Percentiles rank a stretch among this genome's conserved stretches.
phyloP scores from a whole-genome alignment of 2,888 invertebrate species.

The Lycocerus yunnanus region DNA sequence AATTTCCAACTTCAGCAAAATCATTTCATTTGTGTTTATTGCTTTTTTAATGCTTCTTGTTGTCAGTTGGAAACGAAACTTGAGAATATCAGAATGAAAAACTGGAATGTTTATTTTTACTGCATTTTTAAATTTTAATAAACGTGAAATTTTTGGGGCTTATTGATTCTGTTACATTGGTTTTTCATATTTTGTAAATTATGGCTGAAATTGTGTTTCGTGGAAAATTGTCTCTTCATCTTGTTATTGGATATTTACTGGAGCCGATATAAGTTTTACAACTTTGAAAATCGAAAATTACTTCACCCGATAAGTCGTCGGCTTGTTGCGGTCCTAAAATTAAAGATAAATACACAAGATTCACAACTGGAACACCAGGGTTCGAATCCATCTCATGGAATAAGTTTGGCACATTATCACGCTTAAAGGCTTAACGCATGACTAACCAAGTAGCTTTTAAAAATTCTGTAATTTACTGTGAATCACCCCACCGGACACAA shows the following conservation, averaged over 20 bases:
- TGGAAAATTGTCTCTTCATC: too few species aligned
- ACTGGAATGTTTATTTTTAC: neutral
- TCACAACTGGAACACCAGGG: too few species aligned
- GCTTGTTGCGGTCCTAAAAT: too few species aligned
- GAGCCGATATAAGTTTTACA: too few species aligned
- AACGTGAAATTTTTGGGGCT: neutral
- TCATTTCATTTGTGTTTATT: neutral
- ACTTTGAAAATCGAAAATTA: too few species aligned
- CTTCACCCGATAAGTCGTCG: too few species aligned
- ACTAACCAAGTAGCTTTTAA: neutral
- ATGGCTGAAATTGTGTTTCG: too few species aligned
- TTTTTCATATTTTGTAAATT: neutral
- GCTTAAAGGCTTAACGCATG: neutral
- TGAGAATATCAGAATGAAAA: neutral
- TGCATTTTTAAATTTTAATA: neutral
- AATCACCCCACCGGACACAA: neutral
- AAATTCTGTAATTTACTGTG: neutral
- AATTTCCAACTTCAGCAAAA: neutral
- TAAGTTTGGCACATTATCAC: too few species aligned
- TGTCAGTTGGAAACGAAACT: neutral
- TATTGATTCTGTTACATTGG: neutral
- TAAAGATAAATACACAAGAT: too few species aligned
- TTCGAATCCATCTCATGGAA: too few species aligned
- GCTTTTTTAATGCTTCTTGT: neutral
- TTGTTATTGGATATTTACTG: too few species aligned